Conservation (phyloP, 2,113 vertebrate genomes). For the human (Homo sapiens) region DNA sequence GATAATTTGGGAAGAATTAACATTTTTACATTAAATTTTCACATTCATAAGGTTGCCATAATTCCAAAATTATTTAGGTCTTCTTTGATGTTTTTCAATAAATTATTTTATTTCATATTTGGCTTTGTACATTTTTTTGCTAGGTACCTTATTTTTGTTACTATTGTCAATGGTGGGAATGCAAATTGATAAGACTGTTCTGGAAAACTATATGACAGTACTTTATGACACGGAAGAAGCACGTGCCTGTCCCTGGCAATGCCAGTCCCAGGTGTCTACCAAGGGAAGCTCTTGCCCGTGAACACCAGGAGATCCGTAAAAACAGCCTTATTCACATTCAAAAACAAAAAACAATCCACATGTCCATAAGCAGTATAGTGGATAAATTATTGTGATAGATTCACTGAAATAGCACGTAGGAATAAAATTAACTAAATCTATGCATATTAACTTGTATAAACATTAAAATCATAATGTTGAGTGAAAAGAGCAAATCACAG, state of each 20-base stretch:
- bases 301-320: neutral
- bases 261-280: neutral
- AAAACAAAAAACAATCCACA: neutral
- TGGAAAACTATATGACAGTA: neutral
- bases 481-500: neutral
- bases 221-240: neutral
- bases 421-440: neutral
- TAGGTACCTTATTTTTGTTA: conserved; percentile 1
- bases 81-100: neutral
- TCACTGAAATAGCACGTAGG: neutral
- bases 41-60: neutral
- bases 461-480: neutral
- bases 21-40: neutral
- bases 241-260: neutral
- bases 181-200: neutral
- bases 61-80: neutral
- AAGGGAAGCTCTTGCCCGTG: neutral
- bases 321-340: neutral
- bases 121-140: neutral
- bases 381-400: neutral
- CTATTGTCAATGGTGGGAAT: neutral
- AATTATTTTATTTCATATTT: neutral
- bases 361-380: neutral
- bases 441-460: neutral
- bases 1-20: neutral